phyloP scores from a whole-genome alignment of 2,797 vertebrate species.

The Huso huso region DNA sequence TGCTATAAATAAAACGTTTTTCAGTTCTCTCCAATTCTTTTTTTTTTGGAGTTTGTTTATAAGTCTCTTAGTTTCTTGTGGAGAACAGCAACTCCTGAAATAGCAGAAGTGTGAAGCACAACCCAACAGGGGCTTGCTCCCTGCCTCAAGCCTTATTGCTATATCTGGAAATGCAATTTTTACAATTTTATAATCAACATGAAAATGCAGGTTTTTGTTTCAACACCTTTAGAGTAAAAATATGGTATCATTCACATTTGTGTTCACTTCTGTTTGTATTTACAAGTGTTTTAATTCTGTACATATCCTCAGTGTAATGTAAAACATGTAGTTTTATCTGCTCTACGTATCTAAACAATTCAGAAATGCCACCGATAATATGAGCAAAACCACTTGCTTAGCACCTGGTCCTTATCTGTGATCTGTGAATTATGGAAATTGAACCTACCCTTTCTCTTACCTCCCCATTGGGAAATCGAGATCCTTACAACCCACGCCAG shows the following conservation, averaged over 20 bases:
- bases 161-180: no score
- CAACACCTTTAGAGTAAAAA: no score
- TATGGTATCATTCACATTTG: no score
- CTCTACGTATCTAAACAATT: neutral
- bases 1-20: neutral
- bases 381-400: conserved; percentile 1
- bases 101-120: no score
- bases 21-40: neutral
- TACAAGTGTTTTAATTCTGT: no score
- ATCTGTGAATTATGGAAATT: neutral
- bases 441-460: conserved; percentile 2
- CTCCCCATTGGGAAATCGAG: conserved; percentile 12
- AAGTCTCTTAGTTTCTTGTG: neutral
- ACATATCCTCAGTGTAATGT: neutral
- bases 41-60: neutral
- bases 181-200: no score
- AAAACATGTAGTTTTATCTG: conserved; percentile 10
- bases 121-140: no score
- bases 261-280: no score
- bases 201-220: no score
- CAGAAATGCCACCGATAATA: neutral
- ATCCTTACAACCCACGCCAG: conserved; percentile 7
- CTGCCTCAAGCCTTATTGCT: no score
- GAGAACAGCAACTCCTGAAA: neutral
- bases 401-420: conserved; percentile 10